Evolutionary conservation across 2,888 invertebrate species (phyloP), one percentile per base, ranked within the genome.

Genomic region (Diarsia dahlii): DNA sequence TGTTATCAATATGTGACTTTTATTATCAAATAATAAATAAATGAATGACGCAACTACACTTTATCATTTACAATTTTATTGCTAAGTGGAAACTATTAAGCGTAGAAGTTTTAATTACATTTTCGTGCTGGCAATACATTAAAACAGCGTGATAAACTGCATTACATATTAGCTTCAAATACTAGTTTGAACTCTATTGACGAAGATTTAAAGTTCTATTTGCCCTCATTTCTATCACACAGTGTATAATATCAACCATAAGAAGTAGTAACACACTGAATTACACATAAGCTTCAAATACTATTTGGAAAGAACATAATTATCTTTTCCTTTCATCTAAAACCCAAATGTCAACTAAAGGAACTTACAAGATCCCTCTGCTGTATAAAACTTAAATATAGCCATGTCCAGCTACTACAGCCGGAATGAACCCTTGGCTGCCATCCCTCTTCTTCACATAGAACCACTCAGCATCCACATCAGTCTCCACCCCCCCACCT

Each of bases 401-500:
- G 28, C 98, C 98, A 93, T 98, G 97, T 6, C 98, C 98, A 65
- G 98, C 98, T 28, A 98, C 97, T 66, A 97, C 97, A 13, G 98
- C 98, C 0, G 98, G 98, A 87, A 98, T 98, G 88, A 98, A 98
- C 62, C 98, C 98, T 89, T 98, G 97, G 80, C 94, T 96, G 0
- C 98, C 98, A 86, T 98, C 97, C 81, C 97, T 97, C 85, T 97
- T 97, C 90, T 97, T 96, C 62, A 98, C 97, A 94, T 98, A 98
- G 93, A 98, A 98, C 98, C 98, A 98, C 77, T 98, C 98, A 1
- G 97, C 96, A 81, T 97, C 97, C 58, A 97, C 97, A 87, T 97
- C 97, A n/a, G 93, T 91, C 76, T 95, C 95, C 18, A 88, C 88
- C 12, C 89, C 92, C 5, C 91, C 89, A n/a, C 94, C 93, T 90